Evolutionary conservation across 2,113 vertebrate genomes (phyloP).

Genomic region (Tympanuchus pallidicinctus): DNA sequence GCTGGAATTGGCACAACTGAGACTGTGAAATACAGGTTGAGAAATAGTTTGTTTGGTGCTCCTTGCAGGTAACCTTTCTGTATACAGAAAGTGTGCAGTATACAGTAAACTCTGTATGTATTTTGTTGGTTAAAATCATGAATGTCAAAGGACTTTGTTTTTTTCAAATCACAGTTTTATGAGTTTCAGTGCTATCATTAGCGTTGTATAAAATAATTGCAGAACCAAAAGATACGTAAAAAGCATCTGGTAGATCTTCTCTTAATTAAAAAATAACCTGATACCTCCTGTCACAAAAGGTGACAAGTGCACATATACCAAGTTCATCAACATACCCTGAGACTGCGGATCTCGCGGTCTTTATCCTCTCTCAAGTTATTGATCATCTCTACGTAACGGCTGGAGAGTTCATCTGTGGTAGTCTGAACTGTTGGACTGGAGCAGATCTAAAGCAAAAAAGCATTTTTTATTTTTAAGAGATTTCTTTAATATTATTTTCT

Average conservation of each 20-base stretch:
- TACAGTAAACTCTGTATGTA: fast-evolving
- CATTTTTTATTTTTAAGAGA: fast-evolving
- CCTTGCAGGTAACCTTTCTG: background rate
- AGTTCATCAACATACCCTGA: slow-evolving; percentile 81
- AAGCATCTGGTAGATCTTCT: fast-evolving
- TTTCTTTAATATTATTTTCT: background rate
- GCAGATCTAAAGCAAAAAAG: slow-evolving; percentile 56
- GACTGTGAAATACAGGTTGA: slow-evolving; percentile 55
- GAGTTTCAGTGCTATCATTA: background rate
- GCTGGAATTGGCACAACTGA: slow-evolving; percentile 86
- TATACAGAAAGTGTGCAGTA: fast-evolving
- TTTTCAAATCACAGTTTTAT: background rate
- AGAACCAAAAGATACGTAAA: fast-evolving
- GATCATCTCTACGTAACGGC: slow-evolving; percentile 89
- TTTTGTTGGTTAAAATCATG: background rate
- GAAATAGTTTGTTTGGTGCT: background rate
- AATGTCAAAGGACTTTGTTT: background rate
- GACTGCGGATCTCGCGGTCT: slow-evolving; percentile 86
- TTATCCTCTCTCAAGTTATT: slow-evolving; percentile 85
- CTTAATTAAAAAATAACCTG: background rate
- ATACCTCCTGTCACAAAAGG: fast-evolving
- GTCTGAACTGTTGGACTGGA: slow-evolving; percentile 78
- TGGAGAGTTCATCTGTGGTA: slow-evolving; percentile 89
- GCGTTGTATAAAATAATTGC: background rate
- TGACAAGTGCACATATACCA: fast-evolving